Conservation (phyloP, 1,140 invertebrate genomes). For the Mya arenaria region DNA sequence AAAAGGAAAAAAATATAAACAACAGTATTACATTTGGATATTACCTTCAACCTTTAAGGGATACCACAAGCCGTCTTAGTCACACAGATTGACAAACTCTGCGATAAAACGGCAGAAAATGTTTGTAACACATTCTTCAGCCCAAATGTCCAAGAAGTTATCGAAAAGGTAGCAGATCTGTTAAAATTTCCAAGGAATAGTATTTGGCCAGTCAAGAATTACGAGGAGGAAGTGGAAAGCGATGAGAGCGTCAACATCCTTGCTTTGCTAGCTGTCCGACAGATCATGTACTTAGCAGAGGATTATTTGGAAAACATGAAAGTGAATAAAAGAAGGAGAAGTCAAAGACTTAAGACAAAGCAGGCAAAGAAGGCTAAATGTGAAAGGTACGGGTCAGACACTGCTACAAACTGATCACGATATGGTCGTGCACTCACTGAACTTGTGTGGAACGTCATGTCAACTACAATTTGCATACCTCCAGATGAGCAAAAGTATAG, state of each 20-base stretch:
- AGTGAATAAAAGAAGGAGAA: too few species aligned
- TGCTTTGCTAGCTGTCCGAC: not conserved
- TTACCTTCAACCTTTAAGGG: not conserved
- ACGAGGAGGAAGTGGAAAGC: conserved; percentile 22
- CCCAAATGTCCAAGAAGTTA: not conserved
- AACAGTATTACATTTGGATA: too few species aligned
- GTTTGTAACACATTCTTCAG: not conserved
- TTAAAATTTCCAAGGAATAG: conserved; percentile 22
- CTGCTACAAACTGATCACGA: too few species aligned
- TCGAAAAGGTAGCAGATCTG: conserved; percentile 28
- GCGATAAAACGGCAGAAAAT: conserved; percentile 2
- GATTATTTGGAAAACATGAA: conserved; percentile 34
- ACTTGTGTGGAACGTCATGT: too few species aligned
- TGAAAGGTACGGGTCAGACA: too few species aligned
- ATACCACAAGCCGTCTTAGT: conserved; percentile 43
- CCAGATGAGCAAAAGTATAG: too few species aligned
- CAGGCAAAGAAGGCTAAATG: too few species aligned
- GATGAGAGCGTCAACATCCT: conserved; percentile 22
- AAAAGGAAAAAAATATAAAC: too few species aligned
- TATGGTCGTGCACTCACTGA: too few species aligned
- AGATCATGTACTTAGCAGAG: conserved; percentile 26
- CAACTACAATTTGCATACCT: too few species aligned
- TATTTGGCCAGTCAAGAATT: conserved; percentile 41
- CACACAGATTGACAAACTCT: conserved; percentile 39
- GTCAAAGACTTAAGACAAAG: too few species aligned